These are phyloP conservation scores for Isoperla grammatica DNA, from an alignment of 2,888 invertebrate species.

Conservation along the genomic window DNA sequence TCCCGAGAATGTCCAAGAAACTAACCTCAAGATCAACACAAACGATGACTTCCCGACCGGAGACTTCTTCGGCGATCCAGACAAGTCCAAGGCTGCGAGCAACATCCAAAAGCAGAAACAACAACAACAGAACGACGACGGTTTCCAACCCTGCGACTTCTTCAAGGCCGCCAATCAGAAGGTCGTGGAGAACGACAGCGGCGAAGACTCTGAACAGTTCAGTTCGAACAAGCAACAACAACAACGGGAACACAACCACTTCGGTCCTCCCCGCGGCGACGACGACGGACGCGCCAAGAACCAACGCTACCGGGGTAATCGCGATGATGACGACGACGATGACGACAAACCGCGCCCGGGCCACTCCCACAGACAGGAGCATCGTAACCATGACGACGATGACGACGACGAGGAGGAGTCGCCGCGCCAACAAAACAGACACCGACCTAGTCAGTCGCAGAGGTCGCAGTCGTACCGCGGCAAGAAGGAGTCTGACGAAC, in stretches of 20 bases:
- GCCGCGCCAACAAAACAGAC: neutral
- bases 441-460: too few relatives aligned
- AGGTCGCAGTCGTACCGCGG: too few relatives aligned
- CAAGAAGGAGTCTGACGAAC: too few relatives aligned
- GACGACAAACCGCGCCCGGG: neutral
- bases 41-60: neutral
- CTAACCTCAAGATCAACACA: neutral
- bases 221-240: neutral
- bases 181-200: neutral
- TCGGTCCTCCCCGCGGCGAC: too few relatives aligned
- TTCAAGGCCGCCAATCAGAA: slow-evolving; percentile 1
- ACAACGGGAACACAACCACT: too few relatives aligned
- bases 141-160: slow-evolving; percentile 9
- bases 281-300: too few relatives aligned
- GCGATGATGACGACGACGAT: neutral
- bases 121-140: neutral
- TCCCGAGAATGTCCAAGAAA: neutral
- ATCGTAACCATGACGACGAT: neutral
- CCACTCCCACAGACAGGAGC: neutral
- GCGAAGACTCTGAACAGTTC: neutral
- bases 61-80: slow-evolving; percentile 2
- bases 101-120: neutral
- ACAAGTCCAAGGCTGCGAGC: neutral
- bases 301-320: too few relatives aligned
- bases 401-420: slow-evolving; percentile 2